Percentiles rank a stretch among this genome's conserved stretches.
Conservation (phyloP, 2,113 vertebrate species). For the Actenoides lindsayi region DNA sequence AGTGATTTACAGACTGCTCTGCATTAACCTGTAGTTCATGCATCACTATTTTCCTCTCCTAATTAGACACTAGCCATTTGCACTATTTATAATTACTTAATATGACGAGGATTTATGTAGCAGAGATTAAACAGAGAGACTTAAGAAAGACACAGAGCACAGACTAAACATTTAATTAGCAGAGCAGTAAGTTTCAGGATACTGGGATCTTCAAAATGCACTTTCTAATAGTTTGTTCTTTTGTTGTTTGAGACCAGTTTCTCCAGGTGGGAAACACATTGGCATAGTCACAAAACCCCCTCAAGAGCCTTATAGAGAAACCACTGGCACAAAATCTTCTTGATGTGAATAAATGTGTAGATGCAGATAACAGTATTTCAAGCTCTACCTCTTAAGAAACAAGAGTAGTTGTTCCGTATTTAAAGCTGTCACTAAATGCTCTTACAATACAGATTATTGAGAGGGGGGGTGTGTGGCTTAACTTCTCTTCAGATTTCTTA, state of each 20-base stretch:
- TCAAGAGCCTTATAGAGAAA: neutral
- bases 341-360: neutral
- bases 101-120: neutral
- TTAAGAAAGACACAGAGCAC: conserved; percentile 38
- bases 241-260: neutral
- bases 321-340: neutral
- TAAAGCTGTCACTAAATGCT: neutral
- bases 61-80: conserved; percentile 63
- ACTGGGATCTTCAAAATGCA: neutral
- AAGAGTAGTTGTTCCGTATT: neutral
- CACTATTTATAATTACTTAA: conserved; percentile 61
- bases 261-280: neutral
- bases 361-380: neutral
- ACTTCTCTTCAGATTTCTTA: neutral
- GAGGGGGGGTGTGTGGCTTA: neutral
- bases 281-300: neutral
- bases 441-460: neutral
- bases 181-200: neutral
- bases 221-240: neutral
- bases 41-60: conserved; percentile 26
- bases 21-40: conserved; percentile 50
- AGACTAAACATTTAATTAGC: conserved; percentile 26
- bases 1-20: conserved; percentile 48
- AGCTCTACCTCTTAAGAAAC: neutral
- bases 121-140: conserved; percentile 24